A percentile compares a stretch with the other conserved stretches of the same genome.
phyloP scores from a whole-genome alignment of 2,113 vertebrate genomes.

The Neodontobutis hainanensis region DNA sequence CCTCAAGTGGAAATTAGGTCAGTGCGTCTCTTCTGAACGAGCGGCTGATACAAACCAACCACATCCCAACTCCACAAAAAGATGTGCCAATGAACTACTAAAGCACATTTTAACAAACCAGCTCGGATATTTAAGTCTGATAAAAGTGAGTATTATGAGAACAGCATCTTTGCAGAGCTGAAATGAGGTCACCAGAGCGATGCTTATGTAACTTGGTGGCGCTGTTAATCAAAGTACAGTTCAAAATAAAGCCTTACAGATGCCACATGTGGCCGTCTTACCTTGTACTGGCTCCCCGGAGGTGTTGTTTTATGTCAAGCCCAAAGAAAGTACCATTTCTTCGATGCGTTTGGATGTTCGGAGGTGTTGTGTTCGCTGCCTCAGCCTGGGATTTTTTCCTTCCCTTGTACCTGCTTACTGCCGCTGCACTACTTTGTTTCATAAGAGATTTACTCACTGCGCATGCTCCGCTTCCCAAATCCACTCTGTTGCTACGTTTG shows the following conservation, averaged over 20 bases:
- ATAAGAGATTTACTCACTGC: slow-evolving; percentile 41
- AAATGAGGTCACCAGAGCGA: slow-evolving; percentile 66
- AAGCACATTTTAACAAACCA: background rate
- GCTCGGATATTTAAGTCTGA: background rate
- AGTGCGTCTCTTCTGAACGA: slow-evolving; percentile 18
- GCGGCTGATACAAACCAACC: background rate
- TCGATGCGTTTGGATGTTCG: background rate
- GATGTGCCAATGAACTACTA: background rate
- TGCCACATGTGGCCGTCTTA: slow-evolving; percentile 16
- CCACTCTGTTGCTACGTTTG: slow-evolving; percentile 26
- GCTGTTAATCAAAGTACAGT: slow-evolving; percentile 28
- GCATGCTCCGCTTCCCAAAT: slow-evolving; percentile 25
- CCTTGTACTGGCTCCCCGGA: slow-evolving; percentile 51
- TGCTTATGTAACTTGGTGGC: slow-evolving; percentile 67
- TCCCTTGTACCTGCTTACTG: background rate
- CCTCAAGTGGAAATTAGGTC: slow-evolving; percentile 60
- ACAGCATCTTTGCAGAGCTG: background rate
- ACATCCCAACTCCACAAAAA: background rate
- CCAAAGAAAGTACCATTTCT: slow-evolving; percentile 66
- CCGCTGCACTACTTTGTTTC: slow-evolving; percentile 41
- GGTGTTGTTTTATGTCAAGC: slow-evolving; percentile 62
- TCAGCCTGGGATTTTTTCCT: background rate
- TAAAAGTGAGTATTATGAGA: background rate
- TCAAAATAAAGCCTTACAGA: background rate
- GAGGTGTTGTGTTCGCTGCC: background rate